Percentiles rank a stretch among this genome's conserved stretches.
phyloP scores from a whole-genome alignment of 2,888 invertebrate genomes.

The Agrotis segetum region DNA sequence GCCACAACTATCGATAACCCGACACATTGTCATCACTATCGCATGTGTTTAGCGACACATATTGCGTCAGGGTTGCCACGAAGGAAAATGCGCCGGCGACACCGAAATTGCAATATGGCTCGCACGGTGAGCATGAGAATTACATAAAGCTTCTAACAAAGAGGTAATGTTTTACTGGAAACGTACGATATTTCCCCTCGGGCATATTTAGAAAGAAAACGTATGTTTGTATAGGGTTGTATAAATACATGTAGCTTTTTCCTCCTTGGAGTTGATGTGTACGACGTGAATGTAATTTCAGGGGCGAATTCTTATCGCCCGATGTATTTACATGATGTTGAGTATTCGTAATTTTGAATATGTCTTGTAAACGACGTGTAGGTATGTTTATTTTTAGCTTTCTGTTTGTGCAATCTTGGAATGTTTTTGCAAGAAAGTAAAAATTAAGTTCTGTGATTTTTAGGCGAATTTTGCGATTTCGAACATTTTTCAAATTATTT shows the following conservation, averaged over 20 bases:
- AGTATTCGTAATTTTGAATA: conserved; percentile 21
- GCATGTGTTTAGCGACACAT: conserved; percentile 61
- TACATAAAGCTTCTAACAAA: conserved; percentile 69
- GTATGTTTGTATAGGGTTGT: conserved; percentile 20
- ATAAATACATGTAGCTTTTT: conserved; percentile 31
- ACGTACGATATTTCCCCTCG: conserved; percentile 53
- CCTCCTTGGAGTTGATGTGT: conserved; percentile 30
- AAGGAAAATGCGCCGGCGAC: conserved; percentile 76
- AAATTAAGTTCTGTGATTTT: too few relatives aligned
- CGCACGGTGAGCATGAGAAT: conserved; percentile 78
- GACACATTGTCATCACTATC: conserved; percentile 63
- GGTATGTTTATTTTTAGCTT: neutral
- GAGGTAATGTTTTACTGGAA: conserved; percentile 64
- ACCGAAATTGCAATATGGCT: conserved; percentile 81
- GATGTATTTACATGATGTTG: conserved; percentile 42
- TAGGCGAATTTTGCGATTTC: too few relatives aligned
- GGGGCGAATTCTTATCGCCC: conserved; percentile 44
- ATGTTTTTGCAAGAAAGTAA: neutral
- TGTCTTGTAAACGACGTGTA: conserved; percentile 5
- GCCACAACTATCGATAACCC: conserved; percentile 29
- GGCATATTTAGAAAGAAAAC: conserved; percentile 43
- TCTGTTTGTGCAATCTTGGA: neutral
- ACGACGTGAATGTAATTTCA: conserved; percentile 52
- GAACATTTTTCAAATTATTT: too few relatives aligned
- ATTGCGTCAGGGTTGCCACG: conserved; percentile 67